Evolutionary conservation across 2,797 vertebrate species (phyloP), one percentile per base, ranked within the genome.

Genomic region (Phrynocephalus forsythii): DNA sequence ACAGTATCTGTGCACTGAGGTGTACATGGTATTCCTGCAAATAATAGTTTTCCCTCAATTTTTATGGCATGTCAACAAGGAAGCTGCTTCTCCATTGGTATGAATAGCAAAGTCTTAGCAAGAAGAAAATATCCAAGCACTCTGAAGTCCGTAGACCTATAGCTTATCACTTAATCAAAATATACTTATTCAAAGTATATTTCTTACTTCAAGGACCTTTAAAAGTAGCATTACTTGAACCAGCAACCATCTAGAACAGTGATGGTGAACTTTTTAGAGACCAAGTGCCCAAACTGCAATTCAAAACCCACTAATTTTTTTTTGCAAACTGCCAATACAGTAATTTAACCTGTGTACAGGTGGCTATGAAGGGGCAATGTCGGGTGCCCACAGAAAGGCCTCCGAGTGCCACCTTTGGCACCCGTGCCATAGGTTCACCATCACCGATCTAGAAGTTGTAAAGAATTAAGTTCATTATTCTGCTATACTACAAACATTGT

Each of bases 391-490:
- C 38, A 44, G 38, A 44, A 44, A 44, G 2, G 38, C 3, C 5
- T 44, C 38, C 38, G 5, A 44, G 38, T 44, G 38, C 38, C 38
- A 44, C 38, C 38, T 44, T 44, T 44, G 38, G 38, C 38, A 44
- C 38, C 38, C 38, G 38, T 44, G 38, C 38, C 38, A 44, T 44
- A 44, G 38, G 38, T 44, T 4, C 38, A 5, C 38, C 38, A 44
- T 44, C 38, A 44, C 38, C 5, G 38, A 44, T 44, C 15, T 66
- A 83, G n/a, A 68, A 76, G 30, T 22, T 30, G 60, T 85, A 81
- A 85, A 85, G 44, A 85, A 26, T 33, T 82, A 11, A 83, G 30
- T 82, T 76, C 60, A 73, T 16, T 79, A 72, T 85, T 84, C 78
- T 75, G 76, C 48, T 78, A 71, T 63, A n/a, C 22, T 76, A 24